Conservation (phyloP, 2,888 invertebrate species). For the Frankliniella intonsa region DNA sequence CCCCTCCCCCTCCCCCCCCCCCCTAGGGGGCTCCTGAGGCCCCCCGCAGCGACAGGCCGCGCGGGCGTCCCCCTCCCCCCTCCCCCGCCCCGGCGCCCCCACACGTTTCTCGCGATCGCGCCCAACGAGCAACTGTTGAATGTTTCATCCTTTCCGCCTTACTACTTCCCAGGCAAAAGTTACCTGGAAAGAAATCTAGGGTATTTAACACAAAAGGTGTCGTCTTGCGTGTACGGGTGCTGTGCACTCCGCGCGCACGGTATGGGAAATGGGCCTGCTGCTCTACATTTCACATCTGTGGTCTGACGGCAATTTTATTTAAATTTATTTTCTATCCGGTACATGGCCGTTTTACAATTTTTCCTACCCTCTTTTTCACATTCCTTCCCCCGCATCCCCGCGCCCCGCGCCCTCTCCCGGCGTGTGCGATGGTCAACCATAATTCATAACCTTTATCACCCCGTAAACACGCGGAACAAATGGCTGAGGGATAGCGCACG, state of each 20-base stretch:
- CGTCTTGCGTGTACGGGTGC: too few relatives aligned
- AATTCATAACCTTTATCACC: constrained; percentile 23
- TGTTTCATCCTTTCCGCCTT: too few relatives aligned
- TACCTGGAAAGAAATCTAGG: too few relatives aligned
- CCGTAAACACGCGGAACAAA: constrained; percentile 17
- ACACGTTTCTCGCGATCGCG: not conserved
- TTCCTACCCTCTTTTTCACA: not conserved
- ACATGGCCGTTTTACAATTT: not conserved
- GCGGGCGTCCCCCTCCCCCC: not conserved
- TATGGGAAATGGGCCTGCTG: too few relatives aligned
- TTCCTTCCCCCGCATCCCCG: not conserved
- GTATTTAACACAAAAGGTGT: too few relatives aligned
- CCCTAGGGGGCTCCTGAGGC: not conserved
- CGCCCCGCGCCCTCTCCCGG: not conserved
- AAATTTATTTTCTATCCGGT: not conserved
- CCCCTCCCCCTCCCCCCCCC: not conserved
- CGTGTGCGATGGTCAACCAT: constrained; percentile 5
- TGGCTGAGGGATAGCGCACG: not conserved
- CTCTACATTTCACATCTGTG: too few relatives aligned
- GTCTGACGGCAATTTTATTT: not conserved
- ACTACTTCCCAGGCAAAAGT: too few relatives aligned
- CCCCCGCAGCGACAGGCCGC: not conserved
- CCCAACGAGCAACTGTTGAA: too few relatives aligned
- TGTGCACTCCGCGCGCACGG: too few relatives aligned
- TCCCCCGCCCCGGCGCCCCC: not conserved